Base-by-base conservation (phyloP, 1,140 invertebrate species). In the Gryon sp. region DNA sequence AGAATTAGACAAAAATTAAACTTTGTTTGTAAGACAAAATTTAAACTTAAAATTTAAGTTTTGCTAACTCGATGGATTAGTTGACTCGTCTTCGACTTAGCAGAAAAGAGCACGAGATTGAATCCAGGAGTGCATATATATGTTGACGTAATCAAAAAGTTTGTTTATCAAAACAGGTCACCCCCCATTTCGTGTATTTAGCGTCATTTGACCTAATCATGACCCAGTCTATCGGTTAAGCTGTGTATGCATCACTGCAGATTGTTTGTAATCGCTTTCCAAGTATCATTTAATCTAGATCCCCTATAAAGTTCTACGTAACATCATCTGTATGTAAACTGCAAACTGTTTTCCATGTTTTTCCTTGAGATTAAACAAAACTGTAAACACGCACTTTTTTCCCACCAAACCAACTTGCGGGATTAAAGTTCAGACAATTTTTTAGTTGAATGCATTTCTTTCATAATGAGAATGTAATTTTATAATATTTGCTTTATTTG, bases 161-260 rank as follows among this genome's bases (percentile, higher is more conserved):
- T 50, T 50, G 26, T 59, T 66, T 66, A 66, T 74, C 53, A 46
- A 75, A 60, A 40, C 30, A 62, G 72, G 72, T 75, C 63, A 62
- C 46, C 62, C 34, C 55, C 36, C 11, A 30, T 57, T 62, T 66
- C 30, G 16, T 66, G 2, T 28, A 28, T 60, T 53, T 28, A 60
- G 2, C 6, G 20, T 68, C 46, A 68, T 62, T 68, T 40, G 52
- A 75, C 62, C 62, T 68, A 60, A 8, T 46, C 62, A 28, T 75
- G 72, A 75, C 72, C 46, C 22, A 48, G 46, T 45, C 15, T 45
- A 55, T 48, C 62, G n/a, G n/a, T n/a, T n/a, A 11, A 16, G 9
- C 19, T 4, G 5, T 7, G 48, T 41, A 55, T 41, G 12, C 5
- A 30, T 43, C 9, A 20, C 7, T 52, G 18, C n/a, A 28, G 20